Evolutionary conservation across 2,888 invertebrate species (phyloP).

Genomic region (Aporophyla nigra): DNA sequence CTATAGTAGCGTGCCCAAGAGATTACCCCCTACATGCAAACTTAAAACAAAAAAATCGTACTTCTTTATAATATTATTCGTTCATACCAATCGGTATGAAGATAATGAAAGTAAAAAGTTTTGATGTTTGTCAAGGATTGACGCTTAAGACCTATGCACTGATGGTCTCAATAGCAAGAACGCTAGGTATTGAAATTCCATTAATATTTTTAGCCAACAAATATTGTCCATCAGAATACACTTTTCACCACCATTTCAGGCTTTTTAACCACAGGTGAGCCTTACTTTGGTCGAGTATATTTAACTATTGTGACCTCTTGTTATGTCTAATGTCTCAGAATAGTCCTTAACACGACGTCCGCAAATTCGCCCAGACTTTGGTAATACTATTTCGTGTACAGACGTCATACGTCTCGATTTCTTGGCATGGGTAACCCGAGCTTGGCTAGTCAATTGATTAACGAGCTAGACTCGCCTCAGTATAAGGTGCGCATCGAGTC

Average conservation of each 20-base stretch:
- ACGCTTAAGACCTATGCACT: too few relatives aligned
- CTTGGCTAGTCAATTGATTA: slow-evolving; percentile 26
- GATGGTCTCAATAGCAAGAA: not conserved
- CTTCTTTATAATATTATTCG: too few relatives aligned
- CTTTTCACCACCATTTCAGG: not conserved
- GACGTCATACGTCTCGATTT: slow-evolving; percentile 3
- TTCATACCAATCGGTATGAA: too few relatives aligned
- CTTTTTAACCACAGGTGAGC: not conserved
- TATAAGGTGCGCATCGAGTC: not conserved
- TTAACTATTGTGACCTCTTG: not conserved
- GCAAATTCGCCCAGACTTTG: not conserved
- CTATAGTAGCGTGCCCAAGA: too few relatives aligned
- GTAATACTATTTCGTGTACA: not conserved
- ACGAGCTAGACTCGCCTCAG: slow-evolving; percentile 1
- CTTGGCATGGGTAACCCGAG: slow-evolving; percentile 16
- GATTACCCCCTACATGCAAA: too few relatives aligned
- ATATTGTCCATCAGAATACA: not conserved
- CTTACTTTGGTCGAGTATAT: not conserved
- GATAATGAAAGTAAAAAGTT: not conserved
- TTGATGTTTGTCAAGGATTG: not conserved
- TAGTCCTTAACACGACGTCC: not conserved
- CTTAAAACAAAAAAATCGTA: too few relatives aligned
- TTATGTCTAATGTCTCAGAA: not conserved
- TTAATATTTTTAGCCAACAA: not conserved
- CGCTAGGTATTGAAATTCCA: too few relatives aligned